Evolutionary conservation across 2,888 invertebrate genomes (phyloP), one percentile per base, ranked within the genome.

Genomic region (Minunthozetes semirufus): DNA sequence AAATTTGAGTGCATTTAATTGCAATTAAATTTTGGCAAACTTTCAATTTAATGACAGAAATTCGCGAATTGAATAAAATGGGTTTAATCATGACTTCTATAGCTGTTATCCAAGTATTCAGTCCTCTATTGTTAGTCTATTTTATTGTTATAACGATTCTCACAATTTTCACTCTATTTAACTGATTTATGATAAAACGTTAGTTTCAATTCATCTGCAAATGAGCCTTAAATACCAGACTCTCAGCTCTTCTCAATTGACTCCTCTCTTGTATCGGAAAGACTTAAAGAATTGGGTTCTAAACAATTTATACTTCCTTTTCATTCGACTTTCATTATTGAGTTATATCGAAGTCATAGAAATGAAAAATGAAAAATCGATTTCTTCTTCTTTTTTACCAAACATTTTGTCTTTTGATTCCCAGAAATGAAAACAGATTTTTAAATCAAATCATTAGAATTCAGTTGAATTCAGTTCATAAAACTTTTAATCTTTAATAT

Each of bases 1-100:
- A 50, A 50, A 50, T 50, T 50, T 50, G 19, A 50, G 50, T 50
- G 50, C 59, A 50, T 50, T 50, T 50, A 8, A 50, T n/a, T 50
- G 50, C 59, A 27, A 59, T 59, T 59, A 27, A 25, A 59, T 59
- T 59, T 29, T 59, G 29, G 27, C 59, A 27, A 27, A 59, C 59
- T 59, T 59, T 29, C 25, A 59, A 59, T 59, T 59, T 59, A 59
- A 59, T 59, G 27, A 59, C 59, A 59, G 11, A 59, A 59, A 59
- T 25, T 59, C 59, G 27, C 59, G 29, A 59, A 59, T 59, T 59
- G 59, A 17, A 59, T 59, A 59, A 59, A 59, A 59, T 59, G 3
- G 59, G 13, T 59, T 59, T 59, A 59, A 59, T 59, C 2, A 59
- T 59, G 27, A 6, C 59, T 59, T 11, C n/a, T 4, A 50, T 50